A percentile compares a stretch with the other conserved stretches of the same genome.
These are phyloP conservation scores for Campoletis sonorensis DNA, from an alignment of 1,140 invertebrate genomes.

Conservation along the genomic window DNA sequence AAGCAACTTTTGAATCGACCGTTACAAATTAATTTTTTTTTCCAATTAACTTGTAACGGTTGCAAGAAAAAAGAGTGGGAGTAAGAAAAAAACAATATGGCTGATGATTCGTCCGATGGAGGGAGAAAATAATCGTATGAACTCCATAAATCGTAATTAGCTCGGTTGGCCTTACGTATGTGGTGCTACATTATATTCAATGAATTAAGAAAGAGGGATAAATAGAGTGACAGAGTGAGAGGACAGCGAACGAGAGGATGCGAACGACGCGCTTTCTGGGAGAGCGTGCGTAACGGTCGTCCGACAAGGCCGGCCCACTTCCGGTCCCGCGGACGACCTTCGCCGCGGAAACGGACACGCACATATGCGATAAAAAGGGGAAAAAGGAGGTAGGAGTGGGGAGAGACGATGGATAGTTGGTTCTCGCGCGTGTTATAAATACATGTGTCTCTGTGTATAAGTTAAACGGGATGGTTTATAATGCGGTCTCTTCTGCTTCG, in stretches of 20 bases:
- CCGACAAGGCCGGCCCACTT: slow-evolving; percentile 73
- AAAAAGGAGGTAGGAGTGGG: slow-evolving; percentile 48
- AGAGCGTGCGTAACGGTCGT: slow-evolving; percentile 67
- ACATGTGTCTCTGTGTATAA: slow-evolving; percentile 7
- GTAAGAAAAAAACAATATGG: background rate
- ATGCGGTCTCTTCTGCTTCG: background rate
- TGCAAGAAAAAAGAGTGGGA: background rate
- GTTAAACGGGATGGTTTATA: background rate
- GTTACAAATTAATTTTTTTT: too few species aligned
- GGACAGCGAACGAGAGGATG: background rate
- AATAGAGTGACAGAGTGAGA: background rate
- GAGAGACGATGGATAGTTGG: slow-evolving; percentile 36
- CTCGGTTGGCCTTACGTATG: background rate
- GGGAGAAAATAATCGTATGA: background rate
- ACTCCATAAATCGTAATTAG: background rate
- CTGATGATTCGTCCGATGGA: background rate
- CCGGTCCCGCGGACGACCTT: slow-evolving; percentile 72
- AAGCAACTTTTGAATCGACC: too few species aligned
- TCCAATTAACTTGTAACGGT: too few species aligned
- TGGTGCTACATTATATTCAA: slow-evolving; percentile 1
- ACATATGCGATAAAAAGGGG: slow-evolving; percentile 58
- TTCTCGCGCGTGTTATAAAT: slow-evolving; percentile 22
- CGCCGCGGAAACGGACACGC: slow-evolving; percentile 70
- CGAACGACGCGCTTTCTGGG: slow-evolving; percentile 51
- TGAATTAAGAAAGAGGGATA: background rate